Evolutionary conservation across 2,113 vertebrate genomes (phyloP).

Genomic region (Sylvia atricapilla): DNA sequence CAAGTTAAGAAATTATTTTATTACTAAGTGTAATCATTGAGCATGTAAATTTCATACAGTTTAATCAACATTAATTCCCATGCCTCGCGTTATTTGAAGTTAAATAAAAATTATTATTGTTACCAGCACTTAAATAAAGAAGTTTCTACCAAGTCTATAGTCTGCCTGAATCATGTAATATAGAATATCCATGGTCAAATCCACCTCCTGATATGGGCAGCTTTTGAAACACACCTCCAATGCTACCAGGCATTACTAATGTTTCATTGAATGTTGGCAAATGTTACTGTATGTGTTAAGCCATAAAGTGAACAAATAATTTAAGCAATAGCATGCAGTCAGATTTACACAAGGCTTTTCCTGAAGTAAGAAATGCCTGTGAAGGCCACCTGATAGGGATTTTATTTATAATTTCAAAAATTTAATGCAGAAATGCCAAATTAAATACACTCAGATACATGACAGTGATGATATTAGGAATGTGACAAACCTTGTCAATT

Average conservation of each 20-base stretch:
- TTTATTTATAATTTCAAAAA: background rate
- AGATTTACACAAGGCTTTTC: background rate
- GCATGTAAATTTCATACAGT: background rate
- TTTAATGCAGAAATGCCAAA: background rate
- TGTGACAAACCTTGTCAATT: background rate
- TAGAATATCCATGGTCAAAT: background rate
- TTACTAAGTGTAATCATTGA: background rate
- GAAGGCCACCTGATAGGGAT: background rate
- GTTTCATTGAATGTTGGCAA: background rate
- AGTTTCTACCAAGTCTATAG: background rate
- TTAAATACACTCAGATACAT: background rate
- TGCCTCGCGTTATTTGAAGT: background rate
- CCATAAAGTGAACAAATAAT: background rate
- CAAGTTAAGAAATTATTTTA: background rate
- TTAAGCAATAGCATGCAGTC: background rate
- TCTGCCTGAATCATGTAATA: background rate
- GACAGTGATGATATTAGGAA: background rate
- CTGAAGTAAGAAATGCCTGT: background rate
- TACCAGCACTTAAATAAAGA: background rate
- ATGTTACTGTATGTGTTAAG: background rate
- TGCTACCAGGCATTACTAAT: background rate
- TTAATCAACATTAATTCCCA: background rate
- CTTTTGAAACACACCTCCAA: background rate
- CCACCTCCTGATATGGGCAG: fast-evolving
- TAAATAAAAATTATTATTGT: background rate